A percentile compares a stretch with the other conserved stretches of the same genome.
These are phyloP conservation scores for Hydrolagus affinis DNA, from an alignment of 2,113 vertebrate genomes.

Conservation along the genomic window DNA sequence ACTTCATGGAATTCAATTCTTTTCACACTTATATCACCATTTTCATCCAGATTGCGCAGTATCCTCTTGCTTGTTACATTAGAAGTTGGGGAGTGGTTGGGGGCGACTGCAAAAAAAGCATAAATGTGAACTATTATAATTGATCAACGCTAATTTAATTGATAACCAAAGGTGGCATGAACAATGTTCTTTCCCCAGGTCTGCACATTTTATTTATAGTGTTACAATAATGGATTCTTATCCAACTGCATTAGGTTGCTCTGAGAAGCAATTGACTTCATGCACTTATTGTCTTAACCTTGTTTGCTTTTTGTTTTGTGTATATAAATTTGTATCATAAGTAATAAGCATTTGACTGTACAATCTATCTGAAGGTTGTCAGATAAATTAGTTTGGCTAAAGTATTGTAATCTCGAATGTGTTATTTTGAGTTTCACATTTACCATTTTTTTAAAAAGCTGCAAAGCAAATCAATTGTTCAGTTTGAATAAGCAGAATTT, in stretches of 20 bases:
- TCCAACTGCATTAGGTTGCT: neutral
- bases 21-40: neutral
- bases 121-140: neutral
- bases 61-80: neutral
- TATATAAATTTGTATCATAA: too few species aligned
- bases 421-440: too few species aligned
- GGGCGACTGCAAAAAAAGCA: neutral
- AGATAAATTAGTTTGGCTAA: too few species aligned
- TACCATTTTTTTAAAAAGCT: too few species aligned
- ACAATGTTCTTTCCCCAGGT: neutral
- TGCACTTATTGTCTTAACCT: too few species aligned
- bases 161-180: neutral
- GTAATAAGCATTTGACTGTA: too few species aligned
- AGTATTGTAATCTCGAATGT: too few species aligned
- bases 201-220: neutral
- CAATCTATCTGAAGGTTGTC: too few species aligned
- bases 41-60: neutral
- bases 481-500: neutral
- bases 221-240: constrained; percentile 13
- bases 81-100: neutral
- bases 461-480: too few species aligned
- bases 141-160: neutral
- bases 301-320: too few species aligned
- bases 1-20: neutral
- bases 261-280: neutral